These are phyloP conservation scores for Spilogale gracilis DNA, from an alignment of 2,113 vertebrate species.

Conservation along the genomic window DNA sequence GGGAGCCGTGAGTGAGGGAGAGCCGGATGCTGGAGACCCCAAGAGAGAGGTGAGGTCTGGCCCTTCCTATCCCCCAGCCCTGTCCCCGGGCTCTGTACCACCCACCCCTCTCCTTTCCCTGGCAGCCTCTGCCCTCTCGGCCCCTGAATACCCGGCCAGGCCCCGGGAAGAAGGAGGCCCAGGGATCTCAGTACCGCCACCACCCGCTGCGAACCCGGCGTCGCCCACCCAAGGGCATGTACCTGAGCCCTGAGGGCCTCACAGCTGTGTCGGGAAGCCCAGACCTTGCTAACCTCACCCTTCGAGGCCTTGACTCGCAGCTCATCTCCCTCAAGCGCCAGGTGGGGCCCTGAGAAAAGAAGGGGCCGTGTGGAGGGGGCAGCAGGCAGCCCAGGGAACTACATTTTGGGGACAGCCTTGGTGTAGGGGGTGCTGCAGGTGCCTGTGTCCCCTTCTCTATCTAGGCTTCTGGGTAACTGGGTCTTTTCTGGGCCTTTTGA, in stretches of 20 bases:
- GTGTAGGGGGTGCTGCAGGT: not conserved
- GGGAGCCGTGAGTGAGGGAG: slow-evolving; percentile 90
- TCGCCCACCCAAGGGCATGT: slow-evolving; percentile 95
- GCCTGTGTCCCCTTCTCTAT: not conserved
- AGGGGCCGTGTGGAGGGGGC: not conserved
- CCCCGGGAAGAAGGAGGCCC: slow-evolving; percentile 91
- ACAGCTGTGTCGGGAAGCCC: slow-evolving; percentile 89
- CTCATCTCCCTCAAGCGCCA: slow-evolving; percentile 95
- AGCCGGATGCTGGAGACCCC: slow-evolving; percentile 90
- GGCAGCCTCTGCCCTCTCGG: slow-evolving; percentile 74
- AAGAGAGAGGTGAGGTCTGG: slow-evolving; percentile 92
- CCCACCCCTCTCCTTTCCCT: not conserved
- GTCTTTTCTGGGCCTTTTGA: not conserved
- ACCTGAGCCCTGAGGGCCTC: slow-evolving; percentile 93
- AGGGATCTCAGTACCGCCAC: slow-evolving; percentile 94
- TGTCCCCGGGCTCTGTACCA: not conserved
- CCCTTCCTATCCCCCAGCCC: fast-evolving
- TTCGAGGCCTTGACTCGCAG: slow-evolving; percentile 93
- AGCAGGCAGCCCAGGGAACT: not conserved
- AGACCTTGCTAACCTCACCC: slow-evolving; percentile 89
- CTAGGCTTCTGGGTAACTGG: not conserved
- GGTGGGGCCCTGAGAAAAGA: slow-evolving; percentile 82
- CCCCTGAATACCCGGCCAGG: slow-evolving; percentile 84
- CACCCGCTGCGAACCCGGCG: slow-evolving; percentile 92
- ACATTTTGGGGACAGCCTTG: not conserved